A percentile compares a stretch with the other conserved stretches of the same genome.
phyloP scores from a whole-genome alignment of 2,113 vertebrate species.

The Cyanoramphus novaezelandiae region DNA sequence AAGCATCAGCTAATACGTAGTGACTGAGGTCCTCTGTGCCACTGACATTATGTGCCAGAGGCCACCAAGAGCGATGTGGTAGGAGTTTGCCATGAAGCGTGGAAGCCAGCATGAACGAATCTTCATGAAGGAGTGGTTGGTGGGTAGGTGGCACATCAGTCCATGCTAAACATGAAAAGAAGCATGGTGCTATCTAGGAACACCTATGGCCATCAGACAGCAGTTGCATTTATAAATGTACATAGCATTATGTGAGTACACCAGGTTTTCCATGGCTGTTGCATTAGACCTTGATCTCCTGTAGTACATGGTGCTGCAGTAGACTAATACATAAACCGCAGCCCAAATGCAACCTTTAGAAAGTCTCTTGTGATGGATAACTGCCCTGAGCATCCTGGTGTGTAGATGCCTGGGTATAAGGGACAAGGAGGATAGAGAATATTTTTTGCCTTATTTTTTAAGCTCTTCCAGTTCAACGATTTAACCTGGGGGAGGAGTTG shows the following conservation, averaged over 20 bases:
- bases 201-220: rapidly evolving
- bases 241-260: background rate
- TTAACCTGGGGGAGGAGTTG: conserved; percentile 13
- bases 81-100: rapidly evolving
- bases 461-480: background rate
- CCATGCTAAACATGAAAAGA: background rate
- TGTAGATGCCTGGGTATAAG: background rate
- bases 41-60: background rate
- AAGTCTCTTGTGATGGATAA: background rate
- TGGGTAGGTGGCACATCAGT: background rate
- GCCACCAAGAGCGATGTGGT: background rate
- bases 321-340: background rate
- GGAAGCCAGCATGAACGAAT: background rate
- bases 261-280: background rate
- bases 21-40: background rate
- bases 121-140: background rate
- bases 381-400: background rate
- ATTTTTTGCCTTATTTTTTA: background rate
- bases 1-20: background rate
- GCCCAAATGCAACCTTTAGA: background rate
- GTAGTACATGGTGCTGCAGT: rapidly evolving
- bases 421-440: background rate
- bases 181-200: background rate
- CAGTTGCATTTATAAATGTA: background rate
- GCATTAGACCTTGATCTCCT: background rate